Evolutionary conservation across 2,797 vertebrate species (phyloP), one percentile per base, ranked within the genome.

Genomic region (Coregonus sp.): DNA sequence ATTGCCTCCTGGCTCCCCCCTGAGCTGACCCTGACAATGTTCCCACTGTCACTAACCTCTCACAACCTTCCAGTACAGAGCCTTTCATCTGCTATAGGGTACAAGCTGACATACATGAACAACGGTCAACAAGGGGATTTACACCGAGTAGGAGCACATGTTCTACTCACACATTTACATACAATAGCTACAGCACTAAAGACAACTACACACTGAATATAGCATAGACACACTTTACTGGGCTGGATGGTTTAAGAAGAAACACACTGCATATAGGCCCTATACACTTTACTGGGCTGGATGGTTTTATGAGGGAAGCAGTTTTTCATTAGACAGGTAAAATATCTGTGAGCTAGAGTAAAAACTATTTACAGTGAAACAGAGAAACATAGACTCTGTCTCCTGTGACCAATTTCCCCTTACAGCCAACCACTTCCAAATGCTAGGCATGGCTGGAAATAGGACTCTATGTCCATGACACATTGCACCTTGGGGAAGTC

Each of bases 61-160:
- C 81, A 84, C 85, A 85, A 75, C 77, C 81, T 66, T 78, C 56
- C 75, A 37, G 35, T 37, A 37, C 35, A 67, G 80, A 84, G 75
- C 73, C 70, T 84, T 84, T 89, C 91, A 92, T 91, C 91, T 92
- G 88, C 87, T 89, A 0, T 20, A 1, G 67, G 81, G 78, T 84
- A 86, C 7, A 14, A 77, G 73, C 70, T 73, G 50, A 72, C 69
- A 73, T 37, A 71, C 69, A 80, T 74, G 31, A 33, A 59, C 63
- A 15, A 33, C n/a, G 2, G 29, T 15, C 63, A 66, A 66, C 63
- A 15, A 12, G 25, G 63, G 25, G 29, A 4, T 59, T 59, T 20
- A 59, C n/a, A 16, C n/a, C 2, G n/a, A n/a, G 56, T 59, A 59
- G 56, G 18, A 59, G 56, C 31, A 33, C 2, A 33, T 33, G 31